These are phyloP conservation scores for Sitta europaea DNA, from an alignment of 2,113 vertebrate species.

Conservation along the genomic window DNA sequence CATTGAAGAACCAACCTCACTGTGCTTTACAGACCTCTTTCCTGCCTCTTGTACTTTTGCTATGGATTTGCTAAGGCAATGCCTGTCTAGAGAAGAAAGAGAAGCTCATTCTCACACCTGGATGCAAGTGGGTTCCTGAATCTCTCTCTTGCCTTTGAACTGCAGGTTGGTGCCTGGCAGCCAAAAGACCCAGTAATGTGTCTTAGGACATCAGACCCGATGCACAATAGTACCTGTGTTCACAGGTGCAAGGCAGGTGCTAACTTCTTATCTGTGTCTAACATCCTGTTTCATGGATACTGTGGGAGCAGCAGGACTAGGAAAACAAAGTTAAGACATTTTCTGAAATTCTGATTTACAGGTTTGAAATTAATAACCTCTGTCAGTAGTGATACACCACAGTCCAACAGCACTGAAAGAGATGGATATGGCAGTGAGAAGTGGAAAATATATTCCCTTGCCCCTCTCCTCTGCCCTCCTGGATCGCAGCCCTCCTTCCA, in stretches of 20 bases:
- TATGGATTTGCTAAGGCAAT: not conserved
- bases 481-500: not conserved
- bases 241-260: accelerated
- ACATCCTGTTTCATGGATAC: not conserved
- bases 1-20: not conserved
- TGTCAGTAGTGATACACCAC: not conserved
- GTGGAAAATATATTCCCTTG: not conserved
- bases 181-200: not conserved
- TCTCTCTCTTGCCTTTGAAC: not conserved
- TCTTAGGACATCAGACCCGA: not conserved
- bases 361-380: not conserved
- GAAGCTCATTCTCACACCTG: accelerated
- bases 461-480: not conserved
- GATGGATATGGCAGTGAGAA: not conserved
- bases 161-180: not conserved
- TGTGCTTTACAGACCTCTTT: not conserved
- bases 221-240: not conserved
- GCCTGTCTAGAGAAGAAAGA: not conserved
- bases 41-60: not conserved
- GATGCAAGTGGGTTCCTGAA: not conserved
- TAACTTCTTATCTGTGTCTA: not conserved
- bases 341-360: not conserved
- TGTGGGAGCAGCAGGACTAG: not conserved
- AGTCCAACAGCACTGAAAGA: not conserved
- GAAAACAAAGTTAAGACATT: not conserved